phyloP scores from a whole-genome alignment of 2,888 invertebrate genomes.

The Melanargia galathea region DNA sequence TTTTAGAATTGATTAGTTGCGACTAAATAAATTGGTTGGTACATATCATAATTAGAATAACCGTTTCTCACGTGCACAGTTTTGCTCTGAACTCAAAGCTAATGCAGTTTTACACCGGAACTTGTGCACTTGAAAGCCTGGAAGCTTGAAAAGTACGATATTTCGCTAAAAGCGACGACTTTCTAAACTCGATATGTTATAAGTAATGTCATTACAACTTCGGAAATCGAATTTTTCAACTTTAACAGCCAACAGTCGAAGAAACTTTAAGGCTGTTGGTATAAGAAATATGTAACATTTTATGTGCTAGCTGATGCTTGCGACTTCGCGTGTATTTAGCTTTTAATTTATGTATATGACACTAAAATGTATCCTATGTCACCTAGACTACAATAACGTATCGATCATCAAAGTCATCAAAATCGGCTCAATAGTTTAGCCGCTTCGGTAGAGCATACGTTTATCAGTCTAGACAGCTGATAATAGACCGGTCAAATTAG shows the following conservation, averaged over 20 bases:
- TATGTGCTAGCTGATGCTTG: not conserved
- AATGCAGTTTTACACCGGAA: slow-evolving; percentile 63
- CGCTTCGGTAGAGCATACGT: too few species aligned
- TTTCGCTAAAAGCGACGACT: slow-evolving; percentile 55
- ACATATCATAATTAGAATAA: not conserved
- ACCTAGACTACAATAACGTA: too few species aligned
- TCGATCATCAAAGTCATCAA: too few species aligned
- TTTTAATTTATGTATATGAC: too few species aligned
- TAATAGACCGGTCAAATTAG: too few species aligned
- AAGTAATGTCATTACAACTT: slow-evolving; percentile 51
- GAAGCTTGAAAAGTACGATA: slow-evolving; percentile 54
- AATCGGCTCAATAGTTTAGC: too few species aligned
- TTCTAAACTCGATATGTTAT: slow-evolving; percentile 59
- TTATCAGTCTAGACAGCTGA: too few species aligned
- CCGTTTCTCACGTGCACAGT: slow-evolving; percentile 29
- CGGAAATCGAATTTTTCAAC: slow-evolving; percentile 41
- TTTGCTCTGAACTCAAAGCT: slow-evolving; percentile 32
- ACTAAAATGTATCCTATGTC: too few species aligned
- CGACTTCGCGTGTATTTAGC: too few species aligned
- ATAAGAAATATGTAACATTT: not conserved
- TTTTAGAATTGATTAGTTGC: not conserved
- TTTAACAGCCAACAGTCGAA: slow-evolving; percentile 27
- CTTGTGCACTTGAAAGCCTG: slow-evolving; percentile 58
- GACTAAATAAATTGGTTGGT: not conserved
- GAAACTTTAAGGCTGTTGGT: slow-evolving; percentile 22